Base-by-base conservation (phyloP, 2,888 invertebrate species). In the Tigriopus californicus region DNA sequence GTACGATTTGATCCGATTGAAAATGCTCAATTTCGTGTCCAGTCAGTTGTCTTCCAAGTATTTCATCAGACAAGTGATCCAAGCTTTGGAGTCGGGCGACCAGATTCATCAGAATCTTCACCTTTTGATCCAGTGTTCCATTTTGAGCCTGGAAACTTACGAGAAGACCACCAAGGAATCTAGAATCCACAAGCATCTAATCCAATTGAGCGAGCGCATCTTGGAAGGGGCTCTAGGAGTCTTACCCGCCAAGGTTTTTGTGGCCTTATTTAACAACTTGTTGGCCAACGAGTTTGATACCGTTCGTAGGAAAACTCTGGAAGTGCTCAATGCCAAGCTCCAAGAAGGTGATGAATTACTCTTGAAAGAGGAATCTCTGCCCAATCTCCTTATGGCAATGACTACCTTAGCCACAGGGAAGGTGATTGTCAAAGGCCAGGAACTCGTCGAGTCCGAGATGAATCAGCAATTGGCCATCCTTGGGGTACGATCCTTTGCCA, bases 391-490 rank as follows among this genome's bases (percentile, higher is more conserved):
- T 5, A 56, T 46, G n/a, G 18, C 44, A 10, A 18, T 46, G 20
- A 46, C 20, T 8, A 22, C 18, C 25, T 8, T 33, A 33, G 8
- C 33, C 33, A 33, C 33, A 33, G 33, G 33, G 8, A 33, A 33
- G 33, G 33, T 33, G 4, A 33, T 5, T 8, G 33, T 33, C 33
- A 33, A 33, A 33, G 33, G 33, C 33, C 33, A 33, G 8, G 33
- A 33, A 8, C 33, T 33, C 8, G 33, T 33, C 33, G 18, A 3
- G 2, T 18, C 20, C 11, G 56, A 44, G n/a, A n/a, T 24, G n/a
- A 56, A 56, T n/a, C 56, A 33, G 6, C 56, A 56, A 33, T 22
- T 56, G 44, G 56, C 56, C 25, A 22, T 56, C 44, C 11, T 56
- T n/a, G 20, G 42, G 10, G 46, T 56, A 8, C 13, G 46, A 5